Evolutionary conservation across 2,797 vertebrate species (phyloP), one percentile per base, ranked within the genome.

Genomic region (Hafferia zeledoni): DNA sequence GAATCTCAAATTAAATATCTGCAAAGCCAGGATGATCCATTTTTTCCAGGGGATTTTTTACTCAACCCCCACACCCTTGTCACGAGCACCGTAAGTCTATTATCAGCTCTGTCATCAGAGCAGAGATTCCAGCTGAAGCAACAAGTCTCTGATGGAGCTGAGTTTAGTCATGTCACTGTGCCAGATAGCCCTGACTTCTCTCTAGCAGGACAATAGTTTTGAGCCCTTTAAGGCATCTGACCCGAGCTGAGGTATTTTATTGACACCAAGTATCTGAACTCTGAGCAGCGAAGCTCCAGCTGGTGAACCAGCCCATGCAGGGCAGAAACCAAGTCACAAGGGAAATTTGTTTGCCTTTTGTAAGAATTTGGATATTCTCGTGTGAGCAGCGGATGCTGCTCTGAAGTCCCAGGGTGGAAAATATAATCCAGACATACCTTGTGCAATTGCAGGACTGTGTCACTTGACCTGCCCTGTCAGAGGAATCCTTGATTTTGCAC

Each of bases 11-110:
- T 37, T 33, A 59, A 83, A 9, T 49, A 41, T 56, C 65, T 75
- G 77, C 35, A 76, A 85, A 83, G 75, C 59, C 65, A 35, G 61
- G 65, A 71, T 91, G 95, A 95, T 91, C 82, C 50, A 33, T 61
- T 91, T 94, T 91, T 90, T 83, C 91, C 91, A 90, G 57, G 61
- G 71, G 67, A 25, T 52, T 35, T 91, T 94, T 90, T 81, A 27
- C 76, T 80, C 91, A 57, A 7, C 10, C 31, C 55, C 11, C 55
- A 22, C 78, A 61, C 43, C 64, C 86, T 67, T 75, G 89, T 96
- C 89, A 87, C 53, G 1, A 91, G 84, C 80, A 68, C 65, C 60
- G 13, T 68, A 72, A 17, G 49, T 64, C 87, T 85, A 30, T 89
- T 80, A 92, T 53, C 87, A 91, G 79, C 72, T 18, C 77, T 78